Evolutionary conservation across 2,888 invertebrate genomes (phyloP), one percentile per base, ranked within the genome.

Genomic region (Dasysyrphus albostriatus): DNA sequence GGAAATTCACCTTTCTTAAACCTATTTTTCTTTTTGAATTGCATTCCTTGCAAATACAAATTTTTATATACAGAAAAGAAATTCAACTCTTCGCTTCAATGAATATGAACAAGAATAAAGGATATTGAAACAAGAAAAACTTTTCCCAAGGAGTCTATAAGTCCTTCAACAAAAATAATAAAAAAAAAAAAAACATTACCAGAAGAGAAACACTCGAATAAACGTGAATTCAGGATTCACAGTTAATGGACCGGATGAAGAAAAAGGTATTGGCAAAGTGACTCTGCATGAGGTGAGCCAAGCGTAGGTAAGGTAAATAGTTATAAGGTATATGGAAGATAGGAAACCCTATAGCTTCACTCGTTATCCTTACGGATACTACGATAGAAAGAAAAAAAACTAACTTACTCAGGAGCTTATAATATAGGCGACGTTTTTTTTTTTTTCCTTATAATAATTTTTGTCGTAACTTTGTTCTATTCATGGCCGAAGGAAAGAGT

Each of bases 161-260:
- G 65, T 32, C 44, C 8, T 37, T 37, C 24, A 49, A 49, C 19
- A 19, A 49, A 49, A 65, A 67, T 16, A 37, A 37, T 19, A 49
- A 51, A n/a, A 12, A 9, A 37, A 34, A 42, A 34, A 37, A 51
- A 69, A 54, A 16, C 14, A 75, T 69, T 76, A 69, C 56, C 61
- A n/a, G 56, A 61, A 81, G 61, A 65, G 80, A 72, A 84, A 73
- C 84, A 76, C 76, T 85, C 42, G 69, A 70, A 85, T 82, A 82
- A 85, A 85, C 82, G 77, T 77, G 73, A 82, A 77, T 85, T 85
- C 77, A 81, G 63, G 73, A 81, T 77, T 85, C 82, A 49, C 74
- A 77, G 74, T 82, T 85, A 85, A 85, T 85, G 85, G 85, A 85
- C 77, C 82, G 82, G 19, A 82, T 63, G 73, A 69, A 58, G 85